Conservation (phyloP, 2,797 vertebrate genomes). For the Eulemur albifrons region DNA sequence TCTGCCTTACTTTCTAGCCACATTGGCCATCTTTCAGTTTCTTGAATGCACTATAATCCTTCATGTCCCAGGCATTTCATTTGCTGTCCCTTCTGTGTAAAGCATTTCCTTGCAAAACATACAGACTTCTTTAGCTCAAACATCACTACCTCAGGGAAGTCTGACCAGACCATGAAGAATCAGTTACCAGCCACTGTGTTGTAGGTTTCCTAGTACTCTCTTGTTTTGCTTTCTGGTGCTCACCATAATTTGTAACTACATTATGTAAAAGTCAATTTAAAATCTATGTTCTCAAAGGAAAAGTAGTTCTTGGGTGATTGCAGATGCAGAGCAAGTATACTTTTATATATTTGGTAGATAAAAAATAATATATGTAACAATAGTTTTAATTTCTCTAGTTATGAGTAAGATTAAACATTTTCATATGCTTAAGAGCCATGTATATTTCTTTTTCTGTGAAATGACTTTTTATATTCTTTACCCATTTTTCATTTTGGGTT, state of each 20-base stretch:
- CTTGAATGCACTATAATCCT: not conserved
- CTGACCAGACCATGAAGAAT: not conserved
- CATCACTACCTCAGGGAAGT: not conserved
- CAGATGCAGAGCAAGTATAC: not conserved
- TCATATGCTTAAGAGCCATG: not conserved
- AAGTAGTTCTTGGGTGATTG: not conserved
- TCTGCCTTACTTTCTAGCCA: not conserved
- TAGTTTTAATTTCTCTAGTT: not conserved
- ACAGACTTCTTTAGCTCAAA: not conserved
- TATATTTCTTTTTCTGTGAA: slow-evolving; percentile 26
- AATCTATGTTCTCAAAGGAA: not conserved
- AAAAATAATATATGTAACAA: not conserved
- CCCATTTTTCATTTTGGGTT: not conserved
- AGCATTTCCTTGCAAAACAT: not conserved
- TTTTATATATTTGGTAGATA: not conserved
- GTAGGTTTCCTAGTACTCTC: not conserved
- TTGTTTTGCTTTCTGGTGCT: not conserved
- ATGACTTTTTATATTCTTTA: not conserved
- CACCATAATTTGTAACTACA: not conserved
- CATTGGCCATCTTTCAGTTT: not conserved
- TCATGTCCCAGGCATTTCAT: not conserved
- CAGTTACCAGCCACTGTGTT: not conserved
- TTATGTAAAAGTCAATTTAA: not conserved
- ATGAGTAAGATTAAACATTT: not conserved
- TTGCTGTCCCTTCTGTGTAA: not conserved